These are phyloP conservation scores for Drosophila paucipuncta DNA, from an alignment of 2,888 invertebrate species.

Conservation along the genomic window DNA sequence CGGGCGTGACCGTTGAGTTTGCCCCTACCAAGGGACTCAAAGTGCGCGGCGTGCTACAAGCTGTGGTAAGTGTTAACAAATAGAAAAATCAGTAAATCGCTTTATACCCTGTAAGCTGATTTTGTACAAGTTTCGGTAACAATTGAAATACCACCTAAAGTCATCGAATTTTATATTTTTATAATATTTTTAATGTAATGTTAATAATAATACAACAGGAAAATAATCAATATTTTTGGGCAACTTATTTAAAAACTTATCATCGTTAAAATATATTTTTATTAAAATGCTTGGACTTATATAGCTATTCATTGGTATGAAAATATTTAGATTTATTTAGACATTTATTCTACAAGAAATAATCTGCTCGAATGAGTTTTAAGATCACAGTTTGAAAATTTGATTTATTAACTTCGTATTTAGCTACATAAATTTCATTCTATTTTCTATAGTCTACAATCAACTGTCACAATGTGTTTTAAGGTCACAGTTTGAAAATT, in stretches of 20 bases:
- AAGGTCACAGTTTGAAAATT: not conserved
- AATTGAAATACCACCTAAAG: not conserved
- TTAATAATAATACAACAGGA: not conserved
- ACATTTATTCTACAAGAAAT: not conserved
- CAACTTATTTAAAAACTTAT: not conserved
- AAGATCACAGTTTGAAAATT: not conserved
- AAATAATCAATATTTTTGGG: not conserved
- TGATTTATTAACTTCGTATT: no score
- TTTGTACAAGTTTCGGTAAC: not conserved
- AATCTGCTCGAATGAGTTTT: not conserved
- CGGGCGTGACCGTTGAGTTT: slow-evolving; percentile 95
- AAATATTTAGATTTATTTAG: not conserved
- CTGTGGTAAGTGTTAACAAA: slow-evolving; percentile 90
- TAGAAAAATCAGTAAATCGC: slow-evolving; percentile 21
- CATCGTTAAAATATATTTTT: not conserved
- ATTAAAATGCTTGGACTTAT: not conserved
- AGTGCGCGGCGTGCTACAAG: slow-evolving; percentile 94
- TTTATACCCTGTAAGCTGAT: slow-evolving; percentile 10
- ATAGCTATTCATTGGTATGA: not conserved
- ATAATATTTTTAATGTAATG: not conserved
- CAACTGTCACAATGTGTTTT: no score
- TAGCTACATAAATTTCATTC: no score
- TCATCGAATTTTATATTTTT: not conserved
- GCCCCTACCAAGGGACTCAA: slow-evolving; percentile 97
- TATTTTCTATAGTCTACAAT: no score